These are phyloP conservation scores for Sebastes hubbsi DNA, from an alignment of 2,797 vertebrate species.

Conservation along the genomic window DNA sequence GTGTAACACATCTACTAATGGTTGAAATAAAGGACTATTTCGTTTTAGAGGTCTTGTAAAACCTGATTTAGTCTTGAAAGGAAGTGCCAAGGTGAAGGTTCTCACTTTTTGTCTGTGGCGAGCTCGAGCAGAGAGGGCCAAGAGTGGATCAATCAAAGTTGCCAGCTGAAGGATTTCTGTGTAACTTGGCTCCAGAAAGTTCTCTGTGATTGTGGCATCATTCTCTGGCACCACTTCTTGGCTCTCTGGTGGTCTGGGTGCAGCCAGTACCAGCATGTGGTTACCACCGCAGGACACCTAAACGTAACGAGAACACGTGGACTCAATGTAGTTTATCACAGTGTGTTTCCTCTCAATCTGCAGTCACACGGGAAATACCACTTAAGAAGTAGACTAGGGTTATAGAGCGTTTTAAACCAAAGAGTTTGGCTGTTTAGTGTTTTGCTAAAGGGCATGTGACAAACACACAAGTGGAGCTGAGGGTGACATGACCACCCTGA, in stretches of 20 bases:
- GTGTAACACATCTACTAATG: background rate
- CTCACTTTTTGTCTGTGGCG: conserved; percentile 87
- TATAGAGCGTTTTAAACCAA: background rate
- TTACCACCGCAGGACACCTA: conserved; percentile 89
- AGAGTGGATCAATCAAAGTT: conserved; percentile 37
- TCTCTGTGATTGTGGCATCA: conserved; percentile 57
- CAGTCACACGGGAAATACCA: background rate
- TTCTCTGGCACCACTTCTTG: conserved; percentile 47
- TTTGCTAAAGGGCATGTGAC: background rate
- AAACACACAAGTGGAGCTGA: background rate
- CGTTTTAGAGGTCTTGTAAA: background rate
- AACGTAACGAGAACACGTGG: background rate
- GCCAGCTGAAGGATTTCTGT: conserved; percentile 51
- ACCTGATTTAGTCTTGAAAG: background rate
- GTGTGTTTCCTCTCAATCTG: background rate
- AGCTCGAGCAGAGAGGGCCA: conserved; percentile 80
- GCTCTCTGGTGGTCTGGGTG: conserved; percentile 73
- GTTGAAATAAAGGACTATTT: background rate
- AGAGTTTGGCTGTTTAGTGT: background rate
- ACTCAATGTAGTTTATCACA: background rate
- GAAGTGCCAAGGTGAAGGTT: background rate
- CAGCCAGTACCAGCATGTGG: conserved; percentile 89
- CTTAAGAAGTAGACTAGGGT: background rate
- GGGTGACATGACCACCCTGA: background rate
- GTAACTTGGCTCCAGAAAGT: conserved; percentile 42